Conservation (phyloP, 2,888 invertebrate genomes). For the Epirrhoe alternata region DNA sequence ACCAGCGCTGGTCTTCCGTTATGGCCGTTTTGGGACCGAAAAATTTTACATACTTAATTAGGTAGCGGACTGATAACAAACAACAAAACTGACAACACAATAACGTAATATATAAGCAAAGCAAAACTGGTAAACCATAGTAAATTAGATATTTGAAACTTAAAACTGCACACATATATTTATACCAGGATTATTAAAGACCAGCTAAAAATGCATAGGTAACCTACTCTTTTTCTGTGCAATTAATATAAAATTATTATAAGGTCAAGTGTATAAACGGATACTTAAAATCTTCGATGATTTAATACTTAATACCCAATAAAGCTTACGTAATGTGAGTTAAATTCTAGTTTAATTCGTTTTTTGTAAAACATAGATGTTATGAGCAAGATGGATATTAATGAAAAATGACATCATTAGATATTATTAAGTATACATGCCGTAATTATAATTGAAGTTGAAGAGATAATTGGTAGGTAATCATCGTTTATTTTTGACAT, state of each 20-base stretch:
- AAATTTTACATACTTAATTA: too few relatives aligned
- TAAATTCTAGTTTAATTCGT: slow-evolving; percentile 12
- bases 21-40: too few relatives aligned
- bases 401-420: slow-evolving; percentile 25
- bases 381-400: slow-evolving; percentile 5
- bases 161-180: too few relatives aligned
- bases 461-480: slow-evolving; percentile 17
- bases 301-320: slow-evolving; percentile 23
- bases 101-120: too few relatives aligned
- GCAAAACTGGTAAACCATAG: too few relatives aligned
- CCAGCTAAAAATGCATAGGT: not conserved
- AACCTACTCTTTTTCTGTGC: not conserved
- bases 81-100: too few relatives aligned
- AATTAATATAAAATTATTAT: slow-evolving; percentile 2
- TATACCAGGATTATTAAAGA: not conserved
- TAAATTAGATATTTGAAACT: too few relatives aligned
- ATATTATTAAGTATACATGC: slow-evolving; percentile 2
- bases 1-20: too few relatives aligned
- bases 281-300: slow-evolving; percentile 21
- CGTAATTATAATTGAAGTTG: slow-evolving; percentile 12
- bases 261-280: slow-evolving; percentile 14
- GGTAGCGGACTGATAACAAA: too few relatives aligned
- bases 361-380: slow-evolving; percentile 19
- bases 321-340: slow-evolving; percentile 27
- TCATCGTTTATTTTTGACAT: slow-evolving; percentile 2